phyloP scores from a whole-genome alignment of 1,140 invertebrate species.

The Drosophila oshimai region DNA sequence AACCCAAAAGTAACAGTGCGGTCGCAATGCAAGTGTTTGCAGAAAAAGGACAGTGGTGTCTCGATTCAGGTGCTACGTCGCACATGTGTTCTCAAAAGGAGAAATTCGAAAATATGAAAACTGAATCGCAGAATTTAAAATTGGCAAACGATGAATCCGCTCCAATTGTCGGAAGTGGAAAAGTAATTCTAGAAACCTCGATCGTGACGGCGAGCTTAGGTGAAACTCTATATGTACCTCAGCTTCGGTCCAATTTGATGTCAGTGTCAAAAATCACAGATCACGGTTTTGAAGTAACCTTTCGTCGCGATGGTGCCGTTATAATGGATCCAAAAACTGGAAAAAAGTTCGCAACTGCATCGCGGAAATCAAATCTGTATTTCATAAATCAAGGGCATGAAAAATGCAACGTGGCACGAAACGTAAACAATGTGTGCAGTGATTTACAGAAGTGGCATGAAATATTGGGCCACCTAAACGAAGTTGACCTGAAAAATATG shows the following conservation, averaged over 20 bases:
- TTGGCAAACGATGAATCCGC: not conserved
- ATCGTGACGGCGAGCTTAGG: not conserved
- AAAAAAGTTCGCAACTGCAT: not conserved
- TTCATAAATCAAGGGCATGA: not conserved
- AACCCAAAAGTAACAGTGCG: not conserved
- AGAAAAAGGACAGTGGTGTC: constrained; percentile 8
- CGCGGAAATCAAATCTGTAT: not conserved
- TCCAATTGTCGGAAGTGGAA: not conserved
- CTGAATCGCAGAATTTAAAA: not conserved
- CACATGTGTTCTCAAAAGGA: constrained; percentile 21
- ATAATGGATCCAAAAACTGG: not conserved
- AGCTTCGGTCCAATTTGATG: not conserved
- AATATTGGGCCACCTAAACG: no score
- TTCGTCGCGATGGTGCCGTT: not conserved
- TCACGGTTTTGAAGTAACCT: not conserved
- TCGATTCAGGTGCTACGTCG: constrained; percentile 19
- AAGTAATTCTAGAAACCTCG: not conserved
- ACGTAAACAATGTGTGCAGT: not conserved
- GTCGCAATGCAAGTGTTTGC: not conserved
- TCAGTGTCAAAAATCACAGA: not conserved
- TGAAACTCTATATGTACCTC: not conserved
- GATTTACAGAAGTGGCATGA: not conserved
- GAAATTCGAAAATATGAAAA: constrained; percentile 3
- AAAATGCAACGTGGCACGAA: not conserved
- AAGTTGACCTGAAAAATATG: not conserved